Conservation (phyloP, 2,113 vertebrate genomes). For the Malurus alboscapulatus region DNA sequence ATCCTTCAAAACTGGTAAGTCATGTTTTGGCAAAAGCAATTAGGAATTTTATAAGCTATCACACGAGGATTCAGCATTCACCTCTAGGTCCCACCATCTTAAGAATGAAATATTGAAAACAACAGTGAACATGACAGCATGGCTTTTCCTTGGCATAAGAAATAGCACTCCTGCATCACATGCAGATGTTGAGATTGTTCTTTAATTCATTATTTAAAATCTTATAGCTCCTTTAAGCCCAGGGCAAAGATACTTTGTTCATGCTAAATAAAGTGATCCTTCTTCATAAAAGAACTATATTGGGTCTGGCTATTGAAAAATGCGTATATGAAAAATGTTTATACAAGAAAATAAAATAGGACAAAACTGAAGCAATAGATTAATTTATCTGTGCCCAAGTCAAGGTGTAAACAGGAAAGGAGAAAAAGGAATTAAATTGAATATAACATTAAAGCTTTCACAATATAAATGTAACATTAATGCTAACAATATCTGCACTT, state of each 20-base stretch:
- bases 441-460: not conserved
- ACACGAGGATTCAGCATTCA: not conserved
- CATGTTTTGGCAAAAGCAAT: not conserved
- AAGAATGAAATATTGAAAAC: conserved; percentile 25
- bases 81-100: not conserved
- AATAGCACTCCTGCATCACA: not conserved
- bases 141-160: not conserved
- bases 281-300: not conserved
- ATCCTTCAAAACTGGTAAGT: not conserved
- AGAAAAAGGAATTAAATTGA: not conserved
- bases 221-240: not conserved
- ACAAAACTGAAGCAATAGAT: not conserved
- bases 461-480: not conserved
- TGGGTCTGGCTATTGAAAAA: not conserved
- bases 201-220: not conserved
- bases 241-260: not conserved
- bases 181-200: conserved; percentile 1
- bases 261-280: not conserved
- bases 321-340: not conserved
- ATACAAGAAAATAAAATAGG: not conserved
- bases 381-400: not conserved
- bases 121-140: not conserved
- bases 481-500: not conserved
- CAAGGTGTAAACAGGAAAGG: not conserved
- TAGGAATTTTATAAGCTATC: not conserved